phyloP scores from a whole-genome alignment of 2,797 vertebrate species.

The Microhierax caerulescens region DNA sequence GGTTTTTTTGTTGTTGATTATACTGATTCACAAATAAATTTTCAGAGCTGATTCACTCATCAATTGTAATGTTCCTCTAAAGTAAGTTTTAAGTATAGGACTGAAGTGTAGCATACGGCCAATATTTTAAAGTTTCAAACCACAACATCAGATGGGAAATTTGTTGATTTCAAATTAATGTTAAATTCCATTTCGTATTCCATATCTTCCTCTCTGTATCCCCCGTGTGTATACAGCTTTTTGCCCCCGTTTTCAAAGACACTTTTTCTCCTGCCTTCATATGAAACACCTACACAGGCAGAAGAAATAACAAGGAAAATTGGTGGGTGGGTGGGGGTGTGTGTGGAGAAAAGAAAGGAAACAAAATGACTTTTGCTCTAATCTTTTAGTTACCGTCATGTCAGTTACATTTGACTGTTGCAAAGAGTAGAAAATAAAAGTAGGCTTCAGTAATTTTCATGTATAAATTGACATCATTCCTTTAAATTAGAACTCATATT shows the following conservation, averaged over 20 bases:
- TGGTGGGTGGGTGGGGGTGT: no score
- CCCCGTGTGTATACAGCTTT: rapidly evolving
- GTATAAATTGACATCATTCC: neutral
- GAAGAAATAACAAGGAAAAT: neutral
- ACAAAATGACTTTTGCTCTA: neutral
- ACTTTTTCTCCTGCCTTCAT: neutral
- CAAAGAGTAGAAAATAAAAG: neutral
- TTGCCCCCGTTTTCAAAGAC: neutral
- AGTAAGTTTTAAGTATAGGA: neutral
- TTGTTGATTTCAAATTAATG: neutral
- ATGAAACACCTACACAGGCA: neutral
- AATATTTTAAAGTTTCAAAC: neutral
- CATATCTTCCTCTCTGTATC: neutral
- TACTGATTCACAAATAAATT: neutral
- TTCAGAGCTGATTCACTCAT: neutral
- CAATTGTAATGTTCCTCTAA: neutral
- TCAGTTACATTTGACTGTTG: neutral
- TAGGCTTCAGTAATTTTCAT: neutral
- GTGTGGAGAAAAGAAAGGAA: neutral
- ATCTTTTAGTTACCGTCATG: neutral
- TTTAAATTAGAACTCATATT: neutral
- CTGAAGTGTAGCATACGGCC: neutral
- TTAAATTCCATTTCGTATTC: neutral
- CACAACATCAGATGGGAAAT: neutral
- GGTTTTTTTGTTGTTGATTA: neutral